Evolutionary conservation across 2,113 vertebrate genomes (phyloP), one percentile per base, ranked within the genome.

Genomic region (Agelaius phoeniceus): DNA sequence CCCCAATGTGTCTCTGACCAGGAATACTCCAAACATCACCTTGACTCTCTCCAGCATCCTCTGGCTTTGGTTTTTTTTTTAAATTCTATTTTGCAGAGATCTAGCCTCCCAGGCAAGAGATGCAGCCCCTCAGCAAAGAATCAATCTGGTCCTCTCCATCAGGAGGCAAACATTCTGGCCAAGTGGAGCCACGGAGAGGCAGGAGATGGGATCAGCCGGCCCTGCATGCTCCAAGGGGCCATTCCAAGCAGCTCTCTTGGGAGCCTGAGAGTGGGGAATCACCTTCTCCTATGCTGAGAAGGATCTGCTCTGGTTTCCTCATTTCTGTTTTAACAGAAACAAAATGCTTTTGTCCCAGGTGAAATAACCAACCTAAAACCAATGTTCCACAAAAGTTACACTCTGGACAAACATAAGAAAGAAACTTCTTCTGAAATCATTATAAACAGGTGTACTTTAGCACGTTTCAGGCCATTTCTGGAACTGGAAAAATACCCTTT

Each of bases 141-240:
- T 26, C 22, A 35, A 35, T 35, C 54, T 15, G 13, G 22, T 11
- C 65, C 51, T 27, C 31, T 59, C 26, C 1, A 1, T 5, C 1
- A 0, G 65, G 8, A 74, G 24, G 37, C 54, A 63, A 68, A 31
- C 3, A 8, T 22, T 16, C 65, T 31, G 51, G 33, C 22, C 72
- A 68, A 72, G 44, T 2, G 44, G 28, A 76, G 15, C 46, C 16
- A n/a, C 0, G 0, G 30, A n/a, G 37, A 69, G 44, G 65, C 26
- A 73, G 54, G 10, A 73, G 35, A 43, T 27, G 15, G 44, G 44
- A n/a, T 10, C 3, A 4, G 26, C 23, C 30, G 24, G 35, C 9
- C 17, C 49, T 15, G 1, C 17, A 5, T 0, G 0, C 4, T 33
- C 33, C 20, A n/a, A 26, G 28, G 18, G 0, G 1, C n/a, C 0